Evolutionary conservation across 2,113 vertebrate genomes (phyloP), one percentile per base, ranked within the genome.

Genomic region (human (Homo sapiens)): DNA sequence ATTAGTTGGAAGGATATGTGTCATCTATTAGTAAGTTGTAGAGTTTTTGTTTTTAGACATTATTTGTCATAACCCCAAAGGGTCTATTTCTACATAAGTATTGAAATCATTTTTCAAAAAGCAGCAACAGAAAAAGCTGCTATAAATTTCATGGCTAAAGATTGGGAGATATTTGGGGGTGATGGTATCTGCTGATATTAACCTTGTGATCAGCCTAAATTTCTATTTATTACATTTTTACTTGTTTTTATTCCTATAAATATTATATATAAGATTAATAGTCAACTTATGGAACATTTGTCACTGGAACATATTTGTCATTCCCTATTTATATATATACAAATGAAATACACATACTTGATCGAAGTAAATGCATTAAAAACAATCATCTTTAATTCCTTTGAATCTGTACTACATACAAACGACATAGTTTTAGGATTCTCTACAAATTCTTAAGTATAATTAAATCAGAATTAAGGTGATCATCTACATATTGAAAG

Each of bases 31-130:
- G 45, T 83, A 64, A 78, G 20, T 95, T 94, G 48, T 81, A 50
- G 38, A 20, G 17, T 52, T 89, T 79, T 59, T 88, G 7, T 38
- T 92, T 91, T 90, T 61, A 57, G 83, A 83, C 25, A 84, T 94
- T 59, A 66, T 64, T 88, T 84, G 76, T 52, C 25, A 43, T 32
- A 52, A 84, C 45, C 23, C 43, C 23, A 91, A n/a, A 68, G 52
- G 10, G 8, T 75, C 25, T 73, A 16, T 73, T 90, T 96, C 68
- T 75, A 38, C 11, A 52, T 52, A 93, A 68, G 45, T 22, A 84
- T 85, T 94, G 66, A 68, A 91, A 20, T 78, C 25, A 85, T 94
- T 95, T 93, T 50, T n/a, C 48, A 83, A 91, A 86, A 91, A 59
- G 25, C 43, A 55, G 7, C 89, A 64, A 64, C 3, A 78, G 16